A percentile compares a stretch with the other conserved stretches of the same genome.
Conservation (phyloP, 2,888 invertebrate species). For the Drosophila koepferae region DNA sequence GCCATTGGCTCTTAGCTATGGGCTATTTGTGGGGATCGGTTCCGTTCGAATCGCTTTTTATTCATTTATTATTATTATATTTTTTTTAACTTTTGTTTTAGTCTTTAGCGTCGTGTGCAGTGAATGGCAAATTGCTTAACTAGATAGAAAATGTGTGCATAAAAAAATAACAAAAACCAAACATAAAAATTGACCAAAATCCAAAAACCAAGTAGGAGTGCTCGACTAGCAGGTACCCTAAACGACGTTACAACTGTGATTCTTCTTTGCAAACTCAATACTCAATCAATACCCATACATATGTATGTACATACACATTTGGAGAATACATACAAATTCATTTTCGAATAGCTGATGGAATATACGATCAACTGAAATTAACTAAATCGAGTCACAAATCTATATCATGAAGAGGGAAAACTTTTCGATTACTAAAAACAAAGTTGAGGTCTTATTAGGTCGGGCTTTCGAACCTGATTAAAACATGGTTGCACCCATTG, state of each 20-base stretch:
- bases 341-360: not conserved
- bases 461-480: not conserved
- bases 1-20: slow-evolving; percentile 53
- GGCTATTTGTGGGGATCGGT: slow-evolving; percentile 34
- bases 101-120: slow-evolving; percentile 63
- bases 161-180: slow-evolving; percentile 25
- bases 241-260: not conserved
- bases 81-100: slow-evolving; percentile 1
- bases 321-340: not conserved
- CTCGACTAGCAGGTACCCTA: not conserved
- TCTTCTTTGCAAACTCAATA: not conserved
- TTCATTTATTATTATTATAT: not conserved
- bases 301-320: not conserved
- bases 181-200: slow-evolving; percentile 22
- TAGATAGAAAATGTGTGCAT: slow-evolving; percentile 57
- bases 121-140: slow-evolving; percentile 76
- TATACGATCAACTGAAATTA: not conserved
- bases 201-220: not conserved
- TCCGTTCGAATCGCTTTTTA: slow-evolving; percentile 21
- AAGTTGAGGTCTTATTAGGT: not conserved
- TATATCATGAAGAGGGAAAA: not conserved
- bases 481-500: too few species aligned
- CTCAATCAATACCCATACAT: not conserved
- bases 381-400: not conserved
- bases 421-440: not conserved